Evolutionary conservation across 2,888 invertebrate species (phyloP).

Genomic region (Leptinotarsa tumamoca): DNA sequence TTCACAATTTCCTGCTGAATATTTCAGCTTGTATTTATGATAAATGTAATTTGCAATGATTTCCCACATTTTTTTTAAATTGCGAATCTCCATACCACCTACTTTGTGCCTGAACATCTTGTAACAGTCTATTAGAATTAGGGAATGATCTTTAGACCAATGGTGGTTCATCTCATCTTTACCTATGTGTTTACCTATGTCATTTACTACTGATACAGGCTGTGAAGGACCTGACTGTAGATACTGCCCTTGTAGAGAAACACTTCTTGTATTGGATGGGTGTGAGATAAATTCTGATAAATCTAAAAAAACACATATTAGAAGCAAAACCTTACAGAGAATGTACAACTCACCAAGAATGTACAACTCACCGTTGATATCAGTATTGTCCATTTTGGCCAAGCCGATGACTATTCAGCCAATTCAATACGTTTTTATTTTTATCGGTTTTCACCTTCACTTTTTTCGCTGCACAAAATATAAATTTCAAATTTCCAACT

Average conservation of each 20-base stretch:
- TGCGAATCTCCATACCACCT: no score
- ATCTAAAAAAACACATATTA: background rate
- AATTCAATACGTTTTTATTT: background rate
- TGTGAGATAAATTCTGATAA: background rate
- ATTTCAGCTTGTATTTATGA: no score
- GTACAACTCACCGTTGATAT: background rate
- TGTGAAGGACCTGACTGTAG: background rate
- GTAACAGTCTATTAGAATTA: no score
- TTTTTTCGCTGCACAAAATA: background rate
- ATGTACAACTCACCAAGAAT: background rate
- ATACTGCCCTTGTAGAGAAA: background rate
- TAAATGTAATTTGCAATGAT: no score
- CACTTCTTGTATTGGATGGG: background rate
- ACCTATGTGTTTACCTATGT: no score
- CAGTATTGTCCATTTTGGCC: background rate
- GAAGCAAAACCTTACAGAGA: background rate
- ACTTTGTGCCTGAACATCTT: no score
- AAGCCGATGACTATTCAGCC: background rate
- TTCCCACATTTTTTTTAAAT: no score
- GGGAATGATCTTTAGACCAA: no score
- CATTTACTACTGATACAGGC: background rate
- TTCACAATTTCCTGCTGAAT: no score
- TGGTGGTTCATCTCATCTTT: no score
- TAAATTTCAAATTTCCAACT: background rate
- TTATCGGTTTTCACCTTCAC: background rate